These are phyloP conservation scores for Sebastes nivosus DNA, from an alignment of 2,797 vertebrate species.

Conservation along the genomic window DNA sequence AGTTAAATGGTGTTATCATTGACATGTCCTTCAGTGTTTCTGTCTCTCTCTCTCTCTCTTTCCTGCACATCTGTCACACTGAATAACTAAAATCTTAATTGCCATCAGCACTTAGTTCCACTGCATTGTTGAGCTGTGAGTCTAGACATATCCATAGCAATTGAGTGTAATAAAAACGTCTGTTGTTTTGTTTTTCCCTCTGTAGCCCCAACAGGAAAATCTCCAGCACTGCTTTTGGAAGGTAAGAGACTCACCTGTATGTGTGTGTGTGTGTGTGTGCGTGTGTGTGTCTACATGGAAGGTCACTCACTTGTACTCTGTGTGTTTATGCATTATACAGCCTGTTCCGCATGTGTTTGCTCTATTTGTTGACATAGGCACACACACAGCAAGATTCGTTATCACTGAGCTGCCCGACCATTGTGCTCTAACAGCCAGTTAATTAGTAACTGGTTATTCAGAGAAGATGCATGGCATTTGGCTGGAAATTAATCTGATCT, in stretches of 20 bases:
- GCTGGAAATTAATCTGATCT: background rate
- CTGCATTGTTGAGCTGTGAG: background rate
- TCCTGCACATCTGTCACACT: background rate
- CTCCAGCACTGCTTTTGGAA: constrained; percentile 95
- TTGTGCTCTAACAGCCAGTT: constrained; percentile 30
- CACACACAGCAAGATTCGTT: background rate
- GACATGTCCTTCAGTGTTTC: constrained; percentile 38
- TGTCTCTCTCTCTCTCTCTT: constrained; percentile 12
- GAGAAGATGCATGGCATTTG: background rate
- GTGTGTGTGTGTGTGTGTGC: constrained; percentile 9
- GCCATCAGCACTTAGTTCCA: constrained; percentile 8
- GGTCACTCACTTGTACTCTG: constrained; percentile 16
- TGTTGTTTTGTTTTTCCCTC: constrained; percentile 34
- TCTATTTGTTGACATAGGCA: constrained; percentile 28
- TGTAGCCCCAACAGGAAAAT: constrained; percentile 95
- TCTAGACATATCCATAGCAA: constrained; percentile 4
- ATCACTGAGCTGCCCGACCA: constrained; percentile 17
- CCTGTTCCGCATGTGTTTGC: constrained; percentile 4
- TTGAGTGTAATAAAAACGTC: background rate
- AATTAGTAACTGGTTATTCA: constrained; percentile 45
- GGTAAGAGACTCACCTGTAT: constrained; percentile 81
- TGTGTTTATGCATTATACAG: constrained; percentile 19
- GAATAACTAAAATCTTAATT: constrained; percentile 19
- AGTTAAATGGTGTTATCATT: constrained; percentile 36
- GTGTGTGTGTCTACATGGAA: background rate